Evolutionary conservation across 2,888 invertebrate genomes (phyloP), one percentile per base, ranked within the genome.

Genomic region (Himalopsyche tibetana): DNA sequence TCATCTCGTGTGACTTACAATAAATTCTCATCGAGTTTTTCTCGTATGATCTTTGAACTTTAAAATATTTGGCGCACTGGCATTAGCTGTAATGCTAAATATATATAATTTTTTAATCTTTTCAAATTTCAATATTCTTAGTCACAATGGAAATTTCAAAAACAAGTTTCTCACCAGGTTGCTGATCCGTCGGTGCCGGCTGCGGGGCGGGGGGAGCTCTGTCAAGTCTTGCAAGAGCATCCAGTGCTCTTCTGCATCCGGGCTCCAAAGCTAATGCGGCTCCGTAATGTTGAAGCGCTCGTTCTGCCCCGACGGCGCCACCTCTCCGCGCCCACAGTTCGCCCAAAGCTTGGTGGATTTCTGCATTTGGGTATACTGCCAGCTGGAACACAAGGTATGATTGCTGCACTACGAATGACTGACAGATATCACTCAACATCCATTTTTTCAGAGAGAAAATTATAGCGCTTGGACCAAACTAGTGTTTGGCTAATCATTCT

Each of bases 201-300:
- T 82, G 84, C 40, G 80, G 82, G 15, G 84, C 28, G 1, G 84
- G 83, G 19, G 88, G 87, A 8, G 86, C 83, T 79, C 87, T 82
- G 80, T 88, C 88, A 5, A 88, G 82, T 84, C 87, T 81, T 12
- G 88, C 88, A 15, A 88, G 84, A 4, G 88, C 88, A 38, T 88
- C 88, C 45, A 88, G 38, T 9, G 85, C 87, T 45, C 83, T 69
- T 40, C 88, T 81, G 42, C 86, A 86, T 40, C 87, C 87, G 0
- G 88, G 88, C 42, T 88, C 88, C 19, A 88, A 56, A 2, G 87
- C 86, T 69, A 88, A 84, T 12, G 88, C 88, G 3, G 88, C 88
- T 5, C 85, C 84, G 55, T 87, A 88, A 79, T 88, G 88, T 55
- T 87, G 87, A 55, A 88, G 87, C 19, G 88, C 88, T 12, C 85